Conservation (phyloP, 2,888 invertebrate species). For the Apocheima hispidaria region DNA sequence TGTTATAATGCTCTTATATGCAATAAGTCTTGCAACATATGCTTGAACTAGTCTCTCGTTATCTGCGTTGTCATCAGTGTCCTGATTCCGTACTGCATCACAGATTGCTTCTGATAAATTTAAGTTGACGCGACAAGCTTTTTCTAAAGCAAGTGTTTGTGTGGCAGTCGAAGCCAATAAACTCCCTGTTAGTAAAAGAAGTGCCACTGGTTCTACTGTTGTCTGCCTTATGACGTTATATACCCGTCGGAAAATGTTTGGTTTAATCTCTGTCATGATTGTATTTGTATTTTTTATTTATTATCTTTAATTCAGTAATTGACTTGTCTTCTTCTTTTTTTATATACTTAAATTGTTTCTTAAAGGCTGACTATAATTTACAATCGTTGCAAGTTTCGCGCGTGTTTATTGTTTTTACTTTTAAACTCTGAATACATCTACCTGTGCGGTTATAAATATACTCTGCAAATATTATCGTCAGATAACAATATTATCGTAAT, state of each 20-base stretch:
- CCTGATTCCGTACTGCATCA: slow-evolving; percentile 85
- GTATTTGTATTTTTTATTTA: not conserved
- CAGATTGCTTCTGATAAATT: slow-evolving; percentile 87
- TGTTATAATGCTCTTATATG: slow-evolving; percentile 91
- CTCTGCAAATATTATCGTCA: too few species aligned
- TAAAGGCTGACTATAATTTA: too few species aligned
- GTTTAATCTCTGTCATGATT: slow-evolving; percentile 8
- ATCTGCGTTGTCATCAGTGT: slow-evolving; percentile 82
- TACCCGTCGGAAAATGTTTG: not conserved
- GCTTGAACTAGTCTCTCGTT: slow-evolving; percentile 85
- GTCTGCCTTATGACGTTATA: not conserved
- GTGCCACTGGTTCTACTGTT: slow-evolving; percentile 18
- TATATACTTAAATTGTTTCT: too few species aligned
- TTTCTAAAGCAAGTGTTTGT: slow-evolving; percentile 33
- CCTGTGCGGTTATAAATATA: too few species aligned
- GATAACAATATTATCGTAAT: too few species aligned
- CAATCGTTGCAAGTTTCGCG: too few species aligned
- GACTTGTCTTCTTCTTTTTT: too few species aligned
- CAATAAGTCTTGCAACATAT: slow-evolving; percentile 89
- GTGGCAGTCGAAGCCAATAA: slow-evolving; percentile 82
- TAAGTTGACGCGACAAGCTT: slow-evolving; percentile 86
- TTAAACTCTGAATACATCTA: too few species aligned
- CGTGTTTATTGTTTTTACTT: too few species aligned
- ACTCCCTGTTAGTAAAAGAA: slow-evolving; percentile 3
- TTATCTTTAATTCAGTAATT: too few species aligned